phyloP scores from a whole-genome alignment of 2,888 invertebrate species.

The Cheiracanthium punctorium region DNA sequence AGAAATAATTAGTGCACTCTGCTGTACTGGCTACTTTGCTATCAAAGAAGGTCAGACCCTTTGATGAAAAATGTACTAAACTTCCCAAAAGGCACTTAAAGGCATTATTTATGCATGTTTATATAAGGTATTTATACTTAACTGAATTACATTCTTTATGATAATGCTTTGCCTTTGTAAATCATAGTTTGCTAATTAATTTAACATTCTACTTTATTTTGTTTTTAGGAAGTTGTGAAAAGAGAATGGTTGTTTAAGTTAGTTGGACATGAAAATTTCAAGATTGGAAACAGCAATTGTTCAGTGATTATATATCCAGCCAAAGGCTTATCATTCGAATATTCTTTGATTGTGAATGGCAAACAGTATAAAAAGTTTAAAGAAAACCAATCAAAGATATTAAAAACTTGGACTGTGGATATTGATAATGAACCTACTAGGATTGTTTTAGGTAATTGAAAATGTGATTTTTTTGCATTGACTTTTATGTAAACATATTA shows the following conservation, averaged over 20 bases:
- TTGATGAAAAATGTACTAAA: no score
- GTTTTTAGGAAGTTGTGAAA: slow-evolving; percentile 82
- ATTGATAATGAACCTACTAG: slow-evolving; percentile 77
- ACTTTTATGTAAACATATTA: no score
- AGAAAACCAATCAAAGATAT: slow-evolving; percentile 85
- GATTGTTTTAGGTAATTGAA: slow-evolving; percentile 83
- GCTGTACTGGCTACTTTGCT: no score
- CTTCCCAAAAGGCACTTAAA: no score
- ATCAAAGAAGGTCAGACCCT: no score
- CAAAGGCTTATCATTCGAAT: slow-evolving; percentile 86
- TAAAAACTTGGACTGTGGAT: slow-evolving; percentile 84
- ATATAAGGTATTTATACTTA: no score
- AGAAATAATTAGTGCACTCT: no score
- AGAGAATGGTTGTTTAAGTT: slow-evolving; percentile 95
- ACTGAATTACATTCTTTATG: no score
- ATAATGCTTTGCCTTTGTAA: no score
- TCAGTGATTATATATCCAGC: slow-evolving; percentile 80
- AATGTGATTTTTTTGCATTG: no score
- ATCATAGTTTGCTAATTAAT: no score
- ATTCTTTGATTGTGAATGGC: slow-evolving; percentile 88
- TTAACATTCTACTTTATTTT: slow-evolving; percentile 6
- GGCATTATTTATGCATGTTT: no score
- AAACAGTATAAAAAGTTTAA: slow-evolving; percentile 87
- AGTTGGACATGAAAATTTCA: slow-evolving; percentile 89
- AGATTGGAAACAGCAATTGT: slow-evolving; percentile 80